phyloP scores from a whole-genome alignment of 1,140 invertebrate genomes.

The Magallana gigas region DNA sequence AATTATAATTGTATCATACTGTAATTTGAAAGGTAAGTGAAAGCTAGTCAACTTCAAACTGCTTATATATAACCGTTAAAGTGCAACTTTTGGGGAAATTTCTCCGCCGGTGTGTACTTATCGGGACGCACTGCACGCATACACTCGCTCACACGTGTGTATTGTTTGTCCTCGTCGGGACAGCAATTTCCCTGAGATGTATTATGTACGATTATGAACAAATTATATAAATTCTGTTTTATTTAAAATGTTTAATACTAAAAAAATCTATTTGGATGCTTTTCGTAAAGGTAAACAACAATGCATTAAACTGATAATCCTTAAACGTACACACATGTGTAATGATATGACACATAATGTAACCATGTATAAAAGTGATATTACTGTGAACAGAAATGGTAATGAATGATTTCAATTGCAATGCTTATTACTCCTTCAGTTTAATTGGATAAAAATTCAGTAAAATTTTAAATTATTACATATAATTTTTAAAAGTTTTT shows the following conservation, averaged over 20 bases:
- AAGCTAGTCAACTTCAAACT: neutral
- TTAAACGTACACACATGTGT: neutral
- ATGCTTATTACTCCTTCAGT: no score
- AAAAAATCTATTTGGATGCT: no score
- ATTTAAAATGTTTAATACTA: no score
- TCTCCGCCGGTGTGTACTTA: neutral
- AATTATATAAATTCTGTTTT: no score
- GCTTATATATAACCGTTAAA: neutral
- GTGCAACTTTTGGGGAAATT: neutral
- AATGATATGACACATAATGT: slow-evolving; percentile 6
- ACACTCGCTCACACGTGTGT: slow-evolving; percentile 32
- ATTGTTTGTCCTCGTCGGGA: slow-evolving; percentile 9
- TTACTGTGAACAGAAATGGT: no score
- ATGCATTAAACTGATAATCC: no score
- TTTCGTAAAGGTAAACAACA: no score
- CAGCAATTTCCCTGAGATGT: neutral
- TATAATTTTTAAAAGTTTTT: no score
- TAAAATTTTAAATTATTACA: no score
- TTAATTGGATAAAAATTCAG: no score
- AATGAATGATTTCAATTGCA: no score
- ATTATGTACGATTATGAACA: no score
- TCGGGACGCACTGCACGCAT: slow-evolving; percentile 1
- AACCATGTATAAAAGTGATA: slow-evolving; percentile 24
- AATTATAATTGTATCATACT: neutral
- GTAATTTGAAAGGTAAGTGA: slow-evolving; percentile 20